These are phyloP conservation scores for Mastigias papua DNA, from an alignment of 30 jellyfish, hydroid and myxozoan species.

Conservation along the genomic window DNA sequence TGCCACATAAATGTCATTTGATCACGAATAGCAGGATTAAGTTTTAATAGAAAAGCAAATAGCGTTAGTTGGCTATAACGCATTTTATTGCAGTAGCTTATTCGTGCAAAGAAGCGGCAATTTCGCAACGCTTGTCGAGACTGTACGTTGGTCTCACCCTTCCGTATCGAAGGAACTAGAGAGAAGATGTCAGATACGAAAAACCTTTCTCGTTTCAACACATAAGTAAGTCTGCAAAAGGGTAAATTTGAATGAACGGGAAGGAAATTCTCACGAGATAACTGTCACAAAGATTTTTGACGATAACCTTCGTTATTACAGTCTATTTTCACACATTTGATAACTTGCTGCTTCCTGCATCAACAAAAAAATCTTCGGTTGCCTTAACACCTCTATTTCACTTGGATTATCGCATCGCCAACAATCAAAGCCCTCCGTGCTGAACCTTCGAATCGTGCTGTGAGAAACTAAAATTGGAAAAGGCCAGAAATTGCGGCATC, in stretches of 20 bases:
- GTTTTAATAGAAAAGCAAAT: neutral
- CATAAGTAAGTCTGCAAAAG: neutral
- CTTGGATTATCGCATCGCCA: constrained; percentile 16
- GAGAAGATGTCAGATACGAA: too few species aligned
- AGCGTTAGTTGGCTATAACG: neutral
- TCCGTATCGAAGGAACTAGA: too few species aligned
- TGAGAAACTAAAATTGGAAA: neutral
- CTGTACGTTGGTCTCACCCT: too few species aligned
- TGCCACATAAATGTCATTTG: neutral
- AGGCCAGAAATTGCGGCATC: neutral
- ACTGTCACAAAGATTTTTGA: neutral
- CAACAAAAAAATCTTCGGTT: neutral
- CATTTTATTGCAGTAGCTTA: neutral
- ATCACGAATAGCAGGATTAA: neutral
- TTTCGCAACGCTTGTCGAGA: too few species aligned
- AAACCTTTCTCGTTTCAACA: too few species aligned
- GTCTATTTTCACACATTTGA: neutral
- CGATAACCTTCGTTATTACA: neutral
- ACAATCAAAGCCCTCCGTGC: neutral
- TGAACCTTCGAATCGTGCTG: neutral
- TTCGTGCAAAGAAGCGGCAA: neutral
- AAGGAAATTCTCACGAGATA: neutral
- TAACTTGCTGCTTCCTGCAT: constrained; percentile 9
- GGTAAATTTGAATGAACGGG: neutral
- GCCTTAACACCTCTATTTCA: neutral